Evolutionary conservation across 2,797 vertebrate species (phyloP).

Genomic region (Chaunax sp.): DNA sequence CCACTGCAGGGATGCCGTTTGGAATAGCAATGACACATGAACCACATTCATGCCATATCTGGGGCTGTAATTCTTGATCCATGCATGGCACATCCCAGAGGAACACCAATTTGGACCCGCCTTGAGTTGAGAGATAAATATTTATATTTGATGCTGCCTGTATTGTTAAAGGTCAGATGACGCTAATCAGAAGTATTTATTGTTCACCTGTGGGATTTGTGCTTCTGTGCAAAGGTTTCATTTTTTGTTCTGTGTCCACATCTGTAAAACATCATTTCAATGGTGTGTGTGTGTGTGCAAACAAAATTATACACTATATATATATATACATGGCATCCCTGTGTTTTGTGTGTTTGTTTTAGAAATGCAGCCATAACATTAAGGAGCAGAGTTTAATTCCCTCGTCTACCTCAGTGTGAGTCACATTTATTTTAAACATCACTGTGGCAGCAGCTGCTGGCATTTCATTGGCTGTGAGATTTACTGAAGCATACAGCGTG

Average conservation of each 20-base stretch:
- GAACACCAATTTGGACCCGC: constrained; percentile 12
- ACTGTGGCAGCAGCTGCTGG: constrained; percentile 71
- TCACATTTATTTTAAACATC: constrained; percentile 70
- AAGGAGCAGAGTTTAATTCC: constrained; percentile 58
- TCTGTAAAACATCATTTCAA: constrained; percentile 14
- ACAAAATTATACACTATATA: constrained; percentile 31
- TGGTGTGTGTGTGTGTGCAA: constrained; percentile 19
- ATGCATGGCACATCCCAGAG: constrained; percentile 27
- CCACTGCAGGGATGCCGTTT: constrained; percentile 49
- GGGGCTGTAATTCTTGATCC: constrained; percentile 29
- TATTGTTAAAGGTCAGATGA: constrained; percentile 64
- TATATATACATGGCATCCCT: constrained; percentile 28
- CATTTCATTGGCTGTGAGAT: constrained; percentile 58
- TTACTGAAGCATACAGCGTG: constrained; percentile 52
- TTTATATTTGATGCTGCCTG: constrained; percentile 36
- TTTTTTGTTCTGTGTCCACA: constrained; percentile 1
- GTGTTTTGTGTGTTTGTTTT: constrained; percentile 29
- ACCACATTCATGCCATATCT: constrained; percentile 29
- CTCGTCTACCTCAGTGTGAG: constrained; percentile 57
- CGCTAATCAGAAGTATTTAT: constrained; percentile 58
- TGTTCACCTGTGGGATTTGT: constrained; percentile 48
- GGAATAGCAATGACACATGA: constrained; percentile 59
- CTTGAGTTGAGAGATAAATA: constrained; percentile 42
- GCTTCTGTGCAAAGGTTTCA: constrained; percentile 27
- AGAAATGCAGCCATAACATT: constrained; percentile 35